Conservation (phyloP, 2,797 vertebrate species). For the Poeciliopsis gracilis region DNA sequence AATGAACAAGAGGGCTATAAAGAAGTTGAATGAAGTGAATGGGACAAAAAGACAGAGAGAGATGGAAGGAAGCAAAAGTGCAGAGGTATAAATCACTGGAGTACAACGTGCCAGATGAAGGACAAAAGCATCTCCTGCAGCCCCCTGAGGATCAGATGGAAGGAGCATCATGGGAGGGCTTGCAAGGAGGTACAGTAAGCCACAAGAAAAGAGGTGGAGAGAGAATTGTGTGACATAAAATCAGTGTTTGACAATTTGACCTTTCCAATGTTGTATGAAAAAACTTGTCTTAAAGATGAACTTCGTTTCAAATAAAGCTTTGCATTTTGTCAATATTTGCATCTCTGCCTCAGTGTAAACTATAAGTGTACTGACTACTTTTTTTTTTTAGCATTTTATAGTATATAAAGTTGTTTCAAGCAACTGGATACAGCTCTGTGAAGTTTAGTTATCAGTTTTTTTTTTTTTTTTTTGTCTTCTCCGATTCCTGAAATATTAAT, state of each 20-base stretch:
- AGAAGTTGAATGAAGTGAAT: slow-evolving; percentile 46
- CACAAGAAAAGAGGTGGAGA: slow-evolving; percentile 13
- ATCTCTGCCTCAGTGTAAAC: not conserved
- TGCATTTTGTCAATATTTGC: slow-evolving; percentile 1
- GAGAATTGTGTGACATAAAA: slow-evolving; percentile 2
- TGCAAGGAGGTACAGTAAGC: slow-evolving; percentile 34
- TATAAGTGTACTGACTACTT: not conserved
- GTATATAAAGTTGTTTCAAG: not conserved
- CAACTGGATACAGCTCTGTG: not conserved
- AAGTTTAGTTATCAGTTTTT: not conserved
- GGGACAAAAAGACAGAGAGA: slow-evolving; percentile 48
- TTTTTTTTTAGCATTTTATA: not conserved
- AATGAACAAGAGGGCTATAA: slow-evolving; percentile 53
- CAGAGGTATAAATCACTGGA: slow-evolving; percentile 72
- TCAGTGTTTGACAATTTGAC: slow-evolving; percentile 5
- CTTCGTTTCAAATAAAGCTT: not conserved
- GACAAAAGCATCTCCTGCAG: slow-evolving; percentile 69
- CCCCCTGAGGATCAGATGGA: slow-evolving; percentile 39
- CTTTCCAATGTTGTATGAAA: not conserved
- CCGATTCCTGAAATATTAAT: not conserved
- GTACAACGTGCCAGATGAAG: slow-evolving; percentile 69
- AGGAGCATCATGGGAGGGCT: slow-evolving; percentile 37
- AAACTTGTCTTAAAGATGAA: not conserved
- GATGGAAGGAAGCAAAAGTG: slow-evolving; percentile 47
- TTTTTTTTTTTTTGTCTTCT: not conserved